Conservation (phyloP, 2,113 vertebrate species). For the Phaethon lepturus region DNA sequence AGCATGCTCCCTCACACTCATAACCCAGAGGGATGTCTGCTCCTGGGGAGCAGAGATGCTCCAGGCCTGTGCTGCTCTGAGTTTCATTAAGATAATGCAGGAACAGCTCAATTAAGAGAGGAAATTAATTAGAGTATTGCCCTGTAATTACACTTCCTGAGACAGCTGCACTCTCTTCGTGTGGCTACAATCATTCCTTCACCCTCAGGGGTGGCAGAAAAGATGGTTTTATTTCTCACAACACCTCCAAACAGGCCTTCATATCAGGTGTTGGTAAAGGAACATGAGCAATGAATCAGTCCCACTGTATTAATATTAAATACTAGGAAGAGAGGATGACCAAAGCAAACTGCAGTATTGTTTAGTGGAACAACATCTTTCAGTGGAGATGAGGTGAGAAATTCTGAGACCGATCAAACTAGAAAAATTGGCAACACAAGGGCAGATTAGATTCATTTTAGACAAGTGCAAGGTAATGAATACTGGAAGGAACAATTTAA, state of each 20-base stretch:
- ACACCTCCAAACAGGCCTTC: neutral
- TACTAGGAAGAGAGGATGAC: neutral
- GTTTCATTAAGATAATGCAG: neutral
- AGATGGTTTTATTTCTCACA: neutral
- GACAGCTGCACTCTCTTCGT: neutral
- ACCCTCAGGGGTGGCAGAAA: neutral
- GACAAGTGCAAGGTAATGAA: conserved; percentile 14
- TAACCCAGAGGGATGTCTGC: neutral
- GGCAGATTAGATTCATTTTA: conserved; percentile 29
- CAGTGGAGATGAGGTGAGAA: neutral
- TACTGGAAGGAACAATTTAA: conserved; percentile 37
- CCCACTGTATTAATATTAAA: neutral
- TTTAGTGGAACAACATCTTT: neutral
- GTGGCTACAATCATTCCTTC: neutral
- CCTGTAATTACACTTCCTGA: neutral
- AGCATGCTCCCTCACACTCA: neutral
- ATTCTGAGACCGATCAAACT: neutral
- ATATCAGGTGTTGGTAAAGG: neutral
- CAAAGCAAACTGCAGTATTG: neutral
- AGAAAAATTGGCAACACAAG: neutral
- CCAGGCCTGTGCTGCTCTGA: neutral
- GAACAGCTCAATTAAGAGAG: neutral
- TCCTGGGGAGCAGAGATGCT: neutral
- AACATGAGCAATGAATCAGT: neutral
- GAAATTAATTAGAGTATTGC: neutral